Percentiles rank a stretch among this genome's conserved stretches.
Conservation (phyloP, 2,113 vertebrate genomes). For the Australoheros scitulus region DNA sequence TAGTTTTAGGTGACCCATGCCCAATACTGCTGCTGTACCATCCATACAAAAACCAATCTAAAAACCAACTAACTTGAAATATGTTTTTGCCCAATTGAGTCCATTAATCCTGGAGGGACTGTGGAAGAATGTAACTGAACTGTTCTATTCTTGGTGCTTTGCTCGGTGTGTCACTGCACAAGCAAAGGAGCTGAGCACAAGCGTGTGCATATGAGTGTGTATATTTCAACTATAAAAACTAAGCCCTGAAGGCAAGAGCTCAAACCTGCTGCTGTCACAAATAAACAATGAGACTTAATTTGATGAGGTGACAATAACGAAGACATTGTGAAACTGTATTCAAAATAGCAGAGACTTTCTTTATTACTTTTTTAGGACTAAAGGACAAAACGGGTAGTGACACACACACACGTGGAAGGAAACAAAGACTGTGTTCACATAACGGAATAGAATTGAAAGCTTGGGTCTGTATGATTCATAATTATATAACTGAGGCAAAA, state of each 20-base stretch:
- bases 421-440: slow-evolving; percentile 40
- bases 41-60: slow-evolving; percentile 18
- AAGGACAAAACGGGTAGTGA: slow-evolving; percentile 30
- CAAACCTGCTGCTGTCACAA: slow-evolving; percentile 68
- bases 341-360: slow-evolving; percentile 32
- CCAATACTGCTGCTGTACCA: background rate
- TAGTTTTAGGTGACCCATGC: background rate
- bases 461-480: slow-evolving; percentile 50
- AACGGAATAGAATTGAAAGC: slow-evolving; percentile 28
- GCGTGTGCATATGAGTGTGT: slow-evolving; percentile 29
- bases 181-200: slow-evolving; percentile 54
- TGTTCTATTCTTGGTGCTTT: slow-evolving; percentile 66
- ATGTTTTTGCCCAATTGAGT: slow-evolving; percentile 61
- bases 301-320: slow-evolving; percentile 59
- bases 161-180: slow-evolving; percentile 66
- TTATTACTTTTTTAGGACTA: slow-evolving; percentile 14
- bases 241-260: slow-evolving; percentile 56
- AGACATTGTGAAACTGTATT: slow-evolving; percentile 17
- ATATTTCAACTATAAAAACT: slow-evolving; percentile 52
- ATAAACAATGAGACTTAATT: slow-evolving; percentile 55
- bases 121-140: slow-evolving; percentile 50
- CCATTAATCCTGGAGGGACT: slow-evolving; percentile 63
- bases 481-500: slow-evolving; percentile 60
- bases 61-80: slow-evolving; percentile 43
- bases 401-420: slow-evolving; percentile 48